phyloP scores from a whole-genome alignment of 2,888 invertebrate species.

The Nomada ferruginata region DNA sequence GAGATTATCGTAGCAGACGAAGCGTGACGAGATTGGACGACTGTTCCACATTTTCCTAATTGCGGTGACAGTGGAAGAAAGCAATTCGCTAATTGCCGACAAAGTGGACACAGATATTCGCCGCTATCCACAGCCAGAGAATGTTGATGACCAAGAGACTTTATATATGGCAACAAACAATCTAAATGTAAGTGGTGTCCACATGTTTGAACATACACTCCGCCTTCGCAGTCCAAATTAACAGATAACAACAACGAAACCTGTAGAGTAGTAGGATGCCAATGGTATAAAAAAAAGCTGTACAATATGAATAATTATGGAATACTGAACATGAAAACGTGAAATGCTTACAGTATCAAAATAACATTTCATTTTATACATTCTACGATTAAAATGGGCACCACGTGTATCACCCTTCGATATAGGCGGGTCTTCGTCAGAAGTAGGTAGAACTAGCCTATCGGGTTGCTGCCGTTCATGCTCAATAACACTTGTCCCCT shows the following conservation, averaged over 20 bases:
- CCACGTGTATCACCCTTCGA: conserved; percentile 88
- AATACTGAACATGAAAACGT: neutral
- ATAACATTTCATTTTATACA: conserved; percentile 90
- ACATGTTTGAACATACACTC: conserved; percentile 97
- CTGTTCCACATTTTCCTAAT: conserved; percentile 88
- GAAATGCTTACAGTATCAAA: conserved; percentile 88
- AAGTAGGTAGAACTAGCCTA: conserved; percentile 87
- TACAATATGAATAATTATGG: neutral
- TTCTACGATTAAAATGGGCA: conserved; percentile 90
- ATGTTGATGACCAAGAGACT: conserved; percentile 92
- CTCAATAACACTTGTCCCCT: conserved; percentile 95
- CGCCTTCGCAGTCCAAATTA: conserved; percentile 95
- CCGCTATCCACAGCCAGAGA: conserved; percentile 91
- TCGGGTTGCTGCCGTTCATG: conserved; percentile 88
- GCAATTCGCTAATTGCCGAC: conserved; percentile 95
- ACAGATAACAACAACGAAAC: conserved; percentile 92
- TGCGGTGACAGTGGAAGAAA: conserved; percentile 93
- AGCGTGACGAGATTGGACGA: conserved; percentile 87
- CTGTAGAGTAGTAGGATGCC: conserved; percentile 77
- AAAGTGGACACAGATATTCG: conserved; percentile 97
- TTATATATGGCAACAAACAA: conserved; percentile 96
- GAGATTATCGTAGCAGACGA: conserved; percentile 84
- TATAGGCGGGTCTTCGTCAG: conserved; percentile 87
- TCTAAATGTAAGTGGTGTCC: conserved; percentile 98
- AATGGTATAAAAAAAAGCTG: too few relatives aligned